phyloP scores from a whole-genome alignment of 2,888 invertebrate genomes.

The Baccha elongata region DNA sequence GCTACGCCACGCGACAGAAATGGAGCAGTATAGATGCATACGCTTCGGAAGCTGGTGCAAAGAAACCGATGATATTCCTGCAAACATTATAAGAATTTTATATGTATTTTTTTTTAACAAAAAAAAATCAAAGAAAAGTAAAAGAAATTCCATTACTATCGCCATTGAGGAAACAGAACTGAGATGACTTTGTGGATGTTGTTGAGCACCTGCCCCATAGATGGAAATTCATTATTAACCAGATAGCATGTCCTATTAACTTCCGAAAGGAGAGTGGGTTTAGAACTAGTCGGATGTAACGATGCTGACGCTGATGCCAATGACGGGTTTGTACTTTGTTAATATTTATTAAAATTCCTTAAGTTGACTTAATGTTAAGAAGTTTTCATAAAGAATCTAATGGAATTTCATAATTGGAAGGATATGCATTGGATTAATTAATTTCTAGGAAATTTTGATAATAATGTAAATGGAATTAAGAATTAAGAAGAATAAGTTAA shows the following conservation, averaged over 20 bases:
- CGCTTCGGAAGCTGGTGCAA: not conserved
- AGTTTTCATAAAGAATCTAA: constrained; percentile 16
- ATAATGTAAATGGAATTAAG: too few relatives aligned
- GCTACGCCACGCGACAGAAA: constrained; percentile 8
- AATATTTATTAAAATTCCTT: constrained; percentile 50
- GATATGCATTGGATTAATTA: too few relatives aligned
- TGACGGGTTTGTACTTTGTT: constrained; percentile 8
- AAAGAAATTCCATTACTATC: constrained; percentile 42
- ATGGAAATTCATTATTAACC: constrained; percentile 64
- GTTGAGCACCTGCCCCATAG: constrained; percentile 35
- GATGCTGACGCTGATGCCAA: constrained; percentile 11
- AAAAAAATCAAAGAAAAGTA: not conserved
- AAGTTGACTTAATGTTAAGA: constrained; percentile 15
- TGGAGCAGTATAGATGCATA: constrained; percentile 37
- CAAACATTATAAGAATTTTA: constrained; percentile 44
- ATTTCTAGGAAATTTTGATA: too few relatives aligned
- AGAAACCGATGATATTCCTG: constrained; percentile 3
- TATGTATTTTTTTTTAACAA: constrained; percentile 1
- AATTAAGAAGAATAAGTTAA: too few relatives aligned
- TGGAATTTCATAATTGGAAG: not conserved
- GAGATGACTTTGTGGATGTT: not conserved
- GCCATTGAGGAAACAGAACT: constrained; percentile 24
- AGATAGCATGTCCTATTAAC: constrained; percentile 33
- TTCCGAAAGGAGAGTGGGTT: constrained; percentile 24
- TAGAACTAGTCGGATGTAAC: not conserved